Evolutionary conservation across 2,113 vertebrate species (phyloP).

Genomic region (Bettongia penicillata): DNA sequence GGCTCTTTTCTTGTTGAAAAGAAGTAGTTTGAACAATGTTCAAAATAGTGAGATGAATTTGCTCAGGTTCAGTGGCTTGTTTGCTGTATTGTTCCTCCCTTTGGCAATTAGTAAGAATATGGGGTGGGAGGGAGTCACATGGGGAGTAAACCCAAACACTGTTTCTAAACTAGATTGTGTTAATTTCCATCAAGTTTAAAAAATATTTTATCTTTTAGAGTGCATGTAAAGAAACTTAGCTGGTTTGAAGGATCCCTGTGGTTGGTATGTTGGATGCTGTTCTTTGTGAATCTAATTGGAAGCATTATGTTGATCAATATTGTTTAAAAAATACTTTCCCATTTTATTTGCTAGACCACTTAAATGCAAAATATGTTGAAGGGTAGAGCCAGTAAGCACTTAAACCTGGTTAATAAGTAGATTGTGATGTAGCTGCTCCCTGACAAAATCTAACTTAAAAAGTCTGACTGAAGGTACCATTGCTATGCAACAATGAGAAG

Average conservation of each 20-base stretch:
- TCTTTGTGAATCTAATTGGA: slow-evolving; percentile 69
- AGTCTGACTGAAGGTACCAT: slow-evolving; percentile 67
- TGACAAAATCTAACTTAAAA: slow-evolving; percentile 56
- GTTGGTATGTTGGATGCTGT: slow-evolving; percentile 69
- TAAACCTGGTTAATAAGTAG: slow-evolving; percentile 31
- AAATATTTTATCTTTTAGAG: slow-evolving; percentile 54
- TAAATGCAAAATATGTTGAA: slow-evolving; percentile 56
- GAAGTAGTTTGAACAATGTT: background rate
- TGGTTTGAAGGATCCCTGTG: slow-evolving; percentile 56
- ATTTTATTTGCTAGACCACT: background rate
- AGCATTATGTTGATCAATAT: slow-evolving; percentile 70
- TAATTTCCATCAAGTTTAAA: slow-evolving; percentile 43
- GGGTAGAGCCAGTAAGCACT: slow-evolving; percentile 49
- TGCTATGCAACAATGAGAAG: slow-evolving; percentile 63
- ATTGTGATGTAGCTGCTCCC: slow-evolving; percentile 47
- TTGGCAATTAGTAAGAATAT: slow-evolving; percentile 34
- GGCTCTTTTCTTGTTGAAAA: slow-evolving; percentile 50
- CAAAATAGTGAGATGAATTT: slow-evolving; percentile 37
- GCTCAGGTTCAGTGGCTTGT: background rate
- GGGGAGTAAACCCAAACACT: slow-evolving; percentile 59
- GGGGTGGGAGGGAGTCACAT: slow-evolving; percentile 56
- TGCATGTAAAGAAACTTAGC: slow-evolving; percentile 63
- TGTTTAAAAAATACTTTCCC: slow-evolving; percentile 55
- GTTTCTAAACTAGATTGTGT: slow-evolving; percentile 51
- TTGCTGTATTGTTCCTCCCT: background rate